These are phyloP conservation scores for Sminthopsis crassicaudata DNA, from an alignment of 2,113 vertebrate genomes.

Conservation along the genomic window DNA sequence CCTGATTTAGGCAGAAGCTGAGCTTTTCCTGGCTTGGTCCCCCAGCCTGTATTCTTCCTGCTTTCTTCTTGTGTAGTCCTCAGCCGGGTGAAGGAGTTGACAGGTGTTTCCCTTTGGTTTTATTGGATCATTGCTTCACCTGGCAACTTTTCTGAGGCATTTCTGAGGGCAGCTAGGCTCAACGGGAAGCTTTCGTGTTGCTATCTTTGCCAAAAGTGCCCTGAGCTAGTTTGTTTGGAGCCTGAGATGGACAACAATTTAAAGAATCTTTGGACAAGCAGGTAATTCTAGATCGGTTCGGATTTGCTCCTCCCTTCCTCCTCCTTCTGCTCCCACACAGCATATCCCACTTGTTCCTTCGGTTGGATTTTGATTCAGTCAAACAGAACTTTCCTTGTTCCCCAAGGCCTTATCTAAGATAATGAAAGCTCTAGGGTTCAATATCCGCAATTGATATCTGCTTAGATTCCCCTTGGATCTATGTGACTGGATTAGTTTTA, in stretches of 20 bases:
- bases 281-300: not conserved
- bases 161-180: not conserved
- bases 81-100: not conserved
- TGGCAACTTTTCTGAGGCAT: not conserved
- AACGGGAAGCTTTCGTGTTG: not conserved
- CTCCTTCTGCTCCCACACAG: not conserved
- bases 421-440: not conserved
- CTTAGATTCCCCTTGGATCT: not conserved
- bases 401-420: not conserved
- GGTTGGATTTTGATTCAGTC: not conserved
- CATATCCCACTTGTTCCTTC: not conserved
- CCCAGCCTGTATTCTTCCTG: not conserved
- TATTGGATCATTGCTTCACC: not conserved
- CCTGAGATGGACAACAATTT: slow-evolving; percentile 1
- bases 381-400: not conserved
- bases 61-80: not conserved
- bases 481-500: not conserved
- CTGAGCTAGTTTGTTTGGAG: not conserved
- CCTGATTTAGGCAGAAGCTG: not conserved
- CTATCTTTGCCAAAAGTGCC: not conserved
- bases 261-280: not conserved
- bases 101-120: not conserved
- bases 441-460: not conserved
- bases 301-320: not conserved
- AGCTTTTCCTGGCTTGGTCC: not conserved